These are phyloP conservation scores for Xestia ashworthii DNA, from an alignment of 2,888 invertebrate genomes.

Conservation along the genomic window DNA sequence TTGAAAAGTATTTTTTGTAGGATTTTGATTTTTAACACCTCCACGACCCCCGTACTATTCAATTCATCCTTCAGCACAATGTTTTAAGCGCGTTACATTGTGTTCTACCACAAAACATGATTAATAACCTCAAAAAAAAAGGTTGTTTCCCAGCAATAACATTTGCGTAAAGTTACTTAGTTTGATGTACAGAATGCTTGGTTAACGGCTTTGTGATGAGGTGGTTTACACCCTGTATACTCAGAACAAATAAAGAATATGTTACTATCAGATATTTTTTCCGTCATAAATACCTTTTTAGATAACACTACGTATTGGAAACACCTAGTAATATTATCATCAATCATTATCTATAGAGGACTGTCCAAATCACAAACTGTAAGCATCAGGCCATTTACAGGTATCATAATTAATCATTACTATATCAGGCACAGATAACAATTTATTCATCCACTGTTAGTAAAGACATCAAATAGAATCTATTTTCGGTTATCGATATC, in stretches of 20 bases:
- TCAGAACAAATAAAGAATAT: neutral
- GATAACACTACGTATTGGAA: neutral
- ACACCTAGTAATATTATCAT: neutral
- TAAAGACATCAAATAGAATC: conserved; percentile 35
- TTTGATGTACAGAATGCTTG: no score
- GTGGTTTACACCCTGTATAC: neutral
- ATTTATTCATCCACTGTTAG: conserved; percentile 23
- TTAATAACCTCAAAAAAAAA: no score
- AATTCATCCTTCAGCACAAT: no score
- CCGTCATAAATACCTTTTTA: neutral
- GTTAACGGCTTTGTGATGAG: no score
- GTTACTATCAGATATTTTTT: neutral
- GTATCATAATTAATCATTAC: conserved; percentile 39
- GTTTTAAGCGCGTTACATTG: no score
- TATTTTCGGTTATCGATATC: conserved; percentile 47
- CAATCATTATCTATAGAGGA: conserved; percentile 1
- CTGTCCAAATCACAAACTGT: conserved; percentile 10
- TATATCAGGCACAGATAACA: conserved; percentile 29
- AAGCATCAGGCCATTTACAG: conserved; percentile 14
- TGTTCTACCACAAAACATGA: no score
- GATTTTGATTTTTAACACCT: no score
- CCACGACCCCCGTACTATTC: no score
- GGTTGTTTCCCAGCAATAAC: no score
- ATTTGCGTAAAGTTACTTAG: no score
- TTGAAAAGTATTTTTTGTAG: no score